Percentiles rank a stretch among this genome's conserved stretches.
These are phyloP conservation scores for Phylloscopus collybita DNA, from an alignment of 2,797 vertebrate species.

Conservation along the genomic window DNA sequence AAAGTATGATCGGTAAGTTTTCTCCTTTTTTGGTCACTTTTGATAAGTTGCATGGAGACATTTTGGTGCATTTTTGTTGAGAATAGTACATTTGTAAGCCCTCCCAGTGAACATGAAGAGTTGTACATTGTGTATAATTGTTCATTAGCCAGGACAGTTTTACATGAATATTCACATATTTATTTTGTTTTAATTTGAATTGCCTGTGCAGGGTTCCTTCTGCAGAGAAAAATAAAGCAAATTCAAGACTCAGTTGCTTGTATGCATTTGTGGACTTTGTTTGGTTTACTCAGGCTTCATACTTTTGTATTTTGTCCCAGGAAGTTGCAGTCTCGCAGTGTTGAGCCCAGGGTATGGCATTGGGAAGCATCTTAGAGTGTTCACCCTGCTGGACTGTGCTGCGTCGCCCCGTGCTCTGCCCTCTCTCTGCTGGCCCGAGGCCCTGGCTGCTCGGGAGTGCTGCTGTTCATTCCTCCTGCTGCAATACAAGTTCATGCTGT, in stretches of 20 bases:
- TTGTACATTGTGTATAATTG: constrained; percentile 99
- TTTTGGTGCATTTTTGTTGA: constrained; percentile 83
- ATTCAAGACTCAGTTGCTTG: constrained; percentile 63
- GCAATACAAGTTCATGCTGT: background rate
- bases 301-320: background rate
- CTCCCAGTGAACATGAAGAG: constrained; percentile 80
- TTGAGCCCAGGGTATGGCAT: background rate
- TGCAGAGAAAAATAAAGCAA: constrained; percentile 85
- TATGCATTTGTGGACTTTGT: constrained; percentile 23
- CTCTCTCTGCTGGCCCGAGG: background rate
- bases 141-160: constrained; percentile 94
- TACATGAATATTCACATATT: constrained; percentile 97
- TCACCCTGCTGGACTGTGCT: background rate
- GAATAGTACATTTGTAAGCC: constrained; percentile 85
- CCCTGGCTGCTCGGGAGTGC: background rate
- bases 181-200: constrained; percentile 97
- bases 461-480: background rate
- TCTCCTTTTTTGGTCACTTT: constrained; percentile 78
- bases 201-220: constrained; percentile 89
- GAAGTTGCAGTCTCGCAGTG: background rate
- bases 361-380: background rate
- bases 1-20: constrained; percentile 75
- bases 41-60: constrained; percentile 88
- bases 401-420: background rate
- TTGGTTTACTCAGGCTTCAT: background rate